These are phyloP conservation scores for Mesorhabditis sp. DNA, from an alignment of 2,888 invertebrate species.

Conservation along the genomic window DNA sequence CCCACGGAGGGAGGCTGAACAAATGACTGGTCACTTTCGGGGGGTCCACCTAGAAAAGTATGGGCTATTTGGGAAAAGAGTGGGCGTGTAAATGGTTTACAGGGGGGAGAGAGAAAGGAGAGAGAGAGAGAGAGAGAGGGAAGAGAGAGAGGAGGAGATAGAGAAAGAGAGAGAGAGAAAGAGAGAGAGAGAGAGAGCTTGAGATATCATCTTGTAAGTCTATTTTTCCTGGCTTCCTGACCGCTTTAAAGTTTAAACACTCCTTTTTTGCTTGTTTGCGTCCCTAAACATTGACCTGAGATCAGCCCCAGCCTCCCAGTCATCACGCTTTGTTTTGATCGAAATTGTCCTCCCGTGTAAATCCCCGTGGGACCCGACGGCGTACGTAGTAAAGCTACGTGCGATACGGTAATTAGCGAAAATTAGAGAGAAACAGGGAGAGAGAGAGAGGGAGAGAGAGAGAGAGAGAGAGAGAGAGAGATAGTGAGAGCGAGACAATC, in stretches of 20 bases:
- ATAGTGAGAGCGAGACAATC: too few relatives aligned
- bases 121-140: conserved; percentile 8
- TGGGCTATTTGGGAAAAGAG: too few relatives aligned
- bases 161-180: conserved; percentile 14
- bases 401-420: too few relatives aligned
- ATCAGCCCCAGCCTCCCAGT: too few relatives aligned
- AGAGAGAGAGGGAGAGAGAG: too few relatives aligned
- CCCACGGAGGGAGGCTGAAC: conserved; percentile 11
- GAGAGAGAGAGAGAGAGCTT: conserved; percentile 18
- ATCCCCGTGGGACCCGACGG: too few relatives aligned
- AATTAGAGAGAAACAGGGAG: too few relatives aligned
- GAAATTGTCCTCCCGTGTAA: too few relatives aligned
- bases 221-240: not conserved
- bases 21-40: conserved; percentile 13
- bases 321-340: too few relatives aligned
- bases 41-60: not conserved
- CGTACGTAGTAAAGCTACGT: too few relatives aligned
- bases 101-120: conserved; percentile 4
- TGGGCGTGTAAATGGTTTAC: not conserved
- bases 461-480: too few relatives aligned
- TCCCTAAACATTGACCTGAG: not conserved
- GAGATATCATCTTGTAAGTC: conserved; percentile 5
- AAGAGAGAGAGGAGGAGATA: conserved; percentile 7
- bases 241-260: not conserved
- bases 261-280: not conserved